Evolutionary conservation across 2,113 vertebrate genomes (phyloP).

Genomic region (Ptilorrhoa leucosticta): DNA sequence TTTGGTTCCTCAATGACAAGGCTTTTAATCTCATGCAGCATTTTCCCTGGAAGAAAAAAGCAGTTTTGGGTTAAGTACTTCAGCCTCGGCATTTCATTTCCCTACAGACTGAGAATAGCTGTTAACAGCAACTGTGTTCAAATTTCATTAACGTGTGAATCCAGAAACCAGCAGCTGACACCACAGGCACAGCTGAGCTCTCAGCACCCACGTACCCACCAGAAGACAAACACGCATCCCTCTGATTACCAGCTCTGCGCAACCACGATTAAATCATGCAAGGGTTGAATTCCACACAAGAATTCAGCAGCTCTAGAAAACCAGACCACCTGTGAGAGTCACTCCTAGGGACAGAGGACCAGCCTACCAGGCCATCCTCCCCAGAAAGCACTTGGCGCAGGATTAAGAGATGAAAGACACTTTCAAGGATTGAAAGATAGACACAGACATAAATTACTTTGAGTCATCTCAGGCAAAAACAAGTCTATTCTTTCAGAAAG

Average conservation of each 20-base stretch:
- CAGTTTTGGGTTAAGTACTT: not conserved
- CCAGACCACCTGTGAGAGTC: not conserved
- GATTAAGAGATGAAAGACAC: not conserved
- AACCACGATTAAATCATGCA: not conserved
- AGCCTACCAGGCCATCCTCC: not conserved
- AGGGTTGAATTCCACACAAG: not conserved
- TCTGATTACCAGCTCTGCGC: not conserved
- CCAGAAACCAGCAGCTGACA: not conserved
- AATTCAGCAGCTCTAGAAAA: not conserved
- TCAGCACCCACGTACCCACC: not conserved
- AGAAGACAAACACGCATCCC: not conserved
- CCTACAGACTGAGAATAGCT: not conserved
- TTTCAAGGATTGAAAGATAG: not conserved
- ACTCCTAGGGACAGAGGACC: not conserved
- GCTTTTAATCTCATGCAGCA: slow-evolving; percentile 57
- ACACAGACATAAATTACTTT: not conserved
- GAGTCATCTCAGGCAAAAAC: not conserved
- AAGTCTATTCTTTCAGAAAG: not conserved
- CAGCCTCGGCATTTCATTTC: not conserved
- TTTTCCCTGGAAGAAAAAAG: slow-evolving; percentile 65
- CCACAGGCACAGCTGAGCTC: not conserved
- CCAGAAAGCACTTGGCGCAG: not conserved
- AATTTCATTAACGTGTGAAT: not conserved
- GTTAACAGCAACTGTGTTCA: not conserved
- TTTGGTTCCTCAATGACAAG: slow-evolving; percentile 57